Conservation (phyloP, 2,797 vertebrate species). For the Poecilia picta region DNA sequence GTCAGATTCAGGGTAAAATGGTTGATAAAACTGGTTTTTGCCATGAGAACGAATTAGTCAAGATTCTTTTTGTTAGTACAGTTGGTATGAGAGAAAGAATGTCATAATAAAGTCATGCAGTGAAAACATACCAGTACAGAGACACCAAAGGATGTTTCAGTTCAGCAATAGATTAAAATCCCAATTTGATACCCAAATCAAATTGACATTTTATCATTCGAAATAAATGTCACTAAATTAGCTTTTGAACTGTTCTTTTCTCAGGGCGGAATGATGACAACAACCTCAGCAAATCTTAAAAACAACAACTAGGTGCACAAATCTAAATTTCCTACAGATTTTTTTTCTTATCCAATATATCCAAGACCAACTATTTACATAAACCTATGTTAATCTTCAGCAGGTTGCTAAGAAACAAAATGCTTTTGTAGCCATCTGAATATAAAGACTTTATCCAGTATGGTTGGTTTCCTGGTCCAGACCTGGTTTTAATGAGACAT, state of each 20-base stretch:
- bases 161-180: background rate
- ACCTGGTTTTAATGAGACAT: background rate
- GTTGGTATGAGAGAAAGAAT: constrained; percentile 12
- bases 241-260: background rate
- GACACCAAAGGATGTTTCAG: background rate
- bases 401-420: background rate
- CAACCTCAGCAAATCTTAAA: background rate
- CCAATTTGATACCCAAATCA: background rate
- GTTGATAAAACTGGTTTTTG: background rate
- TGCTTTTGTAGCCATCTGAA: background rate
- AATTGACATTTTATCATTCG: background rate
- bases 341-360: background rate
- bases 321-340: background rate
- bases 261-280: background rate
- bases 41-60: background rate
- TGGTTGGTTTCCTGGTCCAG: background rate
- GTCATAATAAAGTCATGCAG: constrained; percentile 31
- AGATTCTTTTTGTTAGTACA: background rate
- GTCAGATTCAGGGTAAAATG: constrained; percentile 10
- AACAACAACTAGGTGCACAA: background rate
- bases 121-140: constrained; percentile 49
- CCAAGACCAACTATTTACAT: background rate
- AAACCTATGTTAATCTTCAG: background rate
- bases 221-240: background rate
- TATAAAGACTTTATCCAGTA: background rate